phyloP scores from a whole-genome alignment of 2,113 vertebrate genomes.

The Puma concolor region DNA sequence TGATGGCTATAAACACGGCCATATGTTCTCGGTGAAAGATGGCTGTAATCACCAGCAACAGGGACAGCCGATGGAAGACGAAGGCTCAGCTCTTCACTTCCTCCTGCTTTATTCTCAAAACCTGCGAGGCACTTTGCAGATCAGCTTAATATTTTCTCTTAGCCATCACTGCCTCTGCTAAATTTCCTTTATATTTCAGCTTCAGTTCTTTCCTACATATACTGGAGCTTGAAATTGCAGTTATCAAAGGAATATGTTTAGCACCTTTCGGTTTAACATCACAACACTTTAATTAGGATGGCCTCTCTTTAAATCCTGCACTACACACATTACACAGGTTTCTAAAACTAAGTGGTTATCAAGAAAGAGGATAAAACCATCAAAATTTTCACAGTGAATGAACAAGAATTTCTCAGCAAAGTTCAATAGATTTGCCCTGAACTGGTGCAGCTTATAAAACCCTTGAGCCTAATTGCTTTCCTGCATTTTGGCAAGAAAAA shows the following conservation, averaged over 20 bases:
- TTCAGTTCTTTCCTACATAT: neutral
- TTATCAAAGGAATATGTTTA: slow-evolving; percentile 62
- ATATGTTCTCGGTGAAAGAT: slow-evolving; percentile 86
- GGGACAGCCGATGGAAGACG: slow-evolving; percentile 78
- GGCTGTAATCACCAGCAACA: slow-evolving; percentile 83
- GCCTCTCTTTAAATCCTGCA: slow-evolving; percentile 49
- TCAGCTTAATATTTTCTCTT: slow-evolving; percentile 59
- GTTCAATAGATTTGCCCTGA: slow-evolving; percentile 68
- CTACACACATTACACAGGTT: slow-evolving; percentile 29
- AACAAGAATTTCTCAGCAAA: slow-evolving; percentile 73
- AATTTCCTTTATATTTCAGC: slow-evolving; percentile 37
- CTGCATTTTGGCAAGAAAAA: slow-evolving; percentile 73
- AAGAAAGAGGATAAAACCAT: slow-evolving; percentile 73
- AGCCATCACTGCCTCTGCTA: neutral
- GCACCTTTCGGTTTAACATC: slow-evolving; percentile 60
- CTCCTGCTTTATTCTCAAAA: slow-evolving; percentile 67
- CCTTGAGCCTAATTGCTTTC: slow-evolving; percentile 75
- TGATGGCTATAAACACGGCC: slow-evolving; percentile 87
- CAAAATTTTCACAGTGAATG: slow-evolving; percentile 74
- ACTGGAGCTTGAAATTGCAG: slow-evolving; percentile 40
- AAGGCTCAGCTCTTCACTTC: slow-evolving; percentile 69
- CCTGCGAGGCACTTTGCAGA: slow-evolving; percentile 59
- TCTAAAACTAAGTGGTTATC: slow-evolving; percentile 75
- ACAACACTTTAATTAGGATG: slow-evolving; percentile 70
- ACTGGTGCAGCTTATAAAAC: slow-evolving; percentile 54